These are phyloP conservation scores for Trachythela sp. DNA, from an alignment of 64 coral and sea anemone genomes.

Conservation along the genomic window DNA sequence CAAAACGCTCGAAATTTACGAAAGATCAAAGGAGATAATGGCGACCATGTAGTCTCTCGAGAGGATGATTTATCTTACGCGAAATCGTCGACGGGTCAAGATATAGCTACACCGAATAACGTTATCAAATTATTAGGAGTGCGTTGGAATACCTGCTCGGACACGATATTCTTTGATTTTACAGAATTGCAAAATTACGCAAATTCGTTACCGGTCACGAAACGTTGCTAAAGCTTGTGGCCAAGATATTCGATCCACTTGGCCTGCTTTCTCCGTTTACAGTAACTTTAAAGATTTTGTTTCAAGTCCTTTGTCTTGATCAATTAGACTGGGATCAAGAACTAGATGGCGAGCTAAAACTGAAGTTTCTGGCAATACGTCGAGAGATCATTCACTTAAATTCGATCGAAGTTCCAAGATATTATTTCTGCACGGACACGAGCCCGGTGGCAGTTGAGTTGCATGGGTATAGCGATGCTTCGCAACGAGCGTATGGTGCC, in stretches of 20 bases:
- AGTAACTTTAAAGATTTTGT: constrained; percentile 24
- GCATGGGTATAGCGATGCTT: constrained; percentile 33
- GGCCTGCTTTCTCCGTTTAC: constrained; percentile 16
- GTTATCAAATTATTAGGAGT: background rate
- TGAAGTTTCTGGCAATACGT: background rate
- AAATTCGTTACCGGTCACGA: constrained; percentile 14
- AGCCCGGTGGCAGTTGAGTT: background rate
- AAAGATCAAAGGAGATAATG: constrained; percentile 35
- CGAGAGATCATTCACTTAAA: constrained; percentile 20
- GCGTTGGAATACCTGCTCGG: background rate
- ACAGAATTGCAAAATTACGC: constrained; percentile 1
- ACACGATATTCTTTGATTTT: background rate
- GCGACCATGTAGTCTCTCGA: background rate
- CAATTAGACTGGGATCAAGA: constrained; percentile 30
- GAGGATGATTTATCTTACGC: background rate
- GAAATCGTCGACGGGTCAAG: background rate
- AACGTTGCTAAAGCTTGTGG: constrained; percentile 7
- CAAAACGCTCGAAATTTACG: constrained; percentile 31
- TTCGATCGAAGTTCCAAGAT: constrained; percentile 11
- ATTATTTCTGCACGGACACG: constrained; percentile 19
- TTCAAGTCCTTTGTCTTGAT: background rate
- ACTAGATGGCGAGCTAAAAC: background rate
- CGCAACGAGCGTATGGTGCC: constrained; percentile 23
- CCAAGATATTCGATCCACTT: constrained; percentile 40
- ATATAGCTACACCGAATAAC: background rate